Evolutionary conservation across 2,797 vertebrate species (phyloP), one percentile per base, ranked within the genome.

Genomic region (Hyperoplus lanceolatus): DNA sequence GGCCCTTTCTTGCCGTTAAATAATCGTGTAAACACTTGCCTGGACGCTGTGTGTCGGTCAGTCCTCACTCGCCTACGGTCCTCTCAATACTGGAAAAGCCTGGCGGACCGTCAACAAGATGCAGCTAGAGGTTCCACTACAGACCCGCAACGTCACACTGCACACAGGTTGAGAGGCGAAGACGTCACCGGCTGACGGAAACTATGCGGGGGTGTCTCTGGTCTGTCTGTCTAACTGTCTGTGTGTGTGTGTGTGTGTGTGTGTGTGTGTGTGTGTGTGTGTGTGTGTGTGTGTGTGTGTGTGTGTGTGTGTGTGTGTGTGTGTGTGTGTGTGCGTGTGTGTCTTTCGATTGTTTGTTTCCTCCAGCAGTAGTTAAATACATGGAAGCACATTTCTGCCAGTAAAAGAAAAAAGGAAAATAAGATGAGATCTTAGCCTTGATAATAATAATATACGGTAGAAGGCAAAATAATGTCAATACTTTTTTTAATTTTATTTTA

Each of bases 161-260:
- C 89, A 91, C 94, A 92, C 95, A 85, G 87, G 89, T 89, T 68
- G 85, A 89, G 91, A 91, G 91, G 90, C 86, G 91, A 90, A 92
- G 90, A 95, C 96, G 96, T 96, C 96, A 96, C 81, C 84, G 91
- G 86, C 93, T 89, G 90, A 90, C 92, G 94, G 95, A 95, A 93
- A 95, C 94, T 91, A 92, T 92, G 94, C 92, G 92, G 93, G 94
- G 94, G 93, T 92, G 95, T 95, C 93, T 93, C 84, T 91, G 75
- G 55, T 56, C 57, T 46, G 79, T 46, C 50, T 77, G 83, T 13
- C 65, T 77, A 77, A 14, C 72, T 79, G 75, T 9, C 58, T 71
- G 75, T 45, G 60, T 68, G 74, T 59, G 43, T 59, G 78, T 69
- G 29, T 77, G 70, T 13, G 46, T 36, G 57, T 9, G 36, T 48